Conservation (phyloP, 2,888 invertebrate genomes). For the Agrypnus murinus region DNA sequence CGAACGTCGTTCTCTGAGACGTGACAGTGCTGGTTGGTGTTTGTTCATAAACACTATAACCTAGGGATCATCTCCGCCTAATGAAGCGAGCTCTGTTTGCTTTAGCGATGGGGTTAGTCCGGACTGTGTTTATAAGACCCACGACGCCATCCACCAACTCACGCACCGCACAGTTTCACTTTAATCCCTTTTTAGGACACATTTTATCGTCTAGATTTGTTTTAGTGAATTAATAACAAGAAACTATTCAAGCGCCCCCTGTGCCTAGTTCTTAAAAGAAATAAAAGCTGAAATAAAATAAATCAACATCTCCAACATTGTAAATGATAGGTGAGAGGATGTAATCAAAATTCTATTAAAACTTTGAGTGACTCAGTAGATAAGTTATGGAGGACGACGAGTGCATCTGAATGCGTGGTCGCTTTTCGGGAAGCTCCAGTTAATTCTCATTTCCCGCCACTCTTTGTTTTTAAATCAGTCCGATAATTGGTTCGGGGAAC, state of each 20-base stretch:
- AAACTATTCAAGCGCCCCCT: no score
- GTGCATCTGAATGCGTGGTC: constrained; percentile 44
- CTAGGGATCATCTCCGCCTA: constrained; percentile 69
- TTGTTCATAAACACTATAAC: constrained; percentile 72
- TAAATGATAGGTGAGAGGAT: constrained; percentile 33
- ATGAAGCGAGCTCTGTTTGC: constrained; percentile 70
- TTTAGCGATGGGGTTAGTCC: constrained; percentile 62
- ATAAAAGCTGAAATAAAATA: constrained; percentile 3
- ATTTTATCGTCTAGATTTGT: constrained; percentile 3
- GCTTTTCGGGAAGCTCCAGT: constrained; percentile 45
- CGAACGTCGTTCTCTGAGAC: constrained; percentile 55
- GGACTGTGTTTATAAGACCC: constrained; percentile 58
- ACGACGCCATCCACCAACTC: constrained; percentile 39
- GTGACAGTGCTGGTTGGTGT: constrained; percentile 67
- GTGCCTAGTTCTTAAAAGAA: constrained; percentile 1
- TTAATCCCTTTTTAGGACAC: constrained; percentile 38
- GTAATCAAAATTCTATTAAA: constrained; percentile 54
- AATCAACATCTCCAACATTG: constrained; percentile 33
- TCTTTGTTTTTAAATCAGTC: constrained; percentile 52
- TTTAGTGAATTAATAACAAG: not conserved
- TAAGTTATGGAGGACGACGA: constrained; percentile 38
- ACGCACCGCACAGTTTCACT: constrained; percentile 30
- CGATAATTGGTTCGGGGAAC: constrained; percentile 43
- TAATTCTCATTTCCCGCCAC: constrained; percentile 56
- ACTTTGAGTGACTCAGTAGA: constrained; percentile 46